A percentile compares a stretch with the other conserved stretches of the same genome.
phyloP scores from a whole-genome alignment of 1,140 invertebrate species.

The Aphis gossypii region DNA sequence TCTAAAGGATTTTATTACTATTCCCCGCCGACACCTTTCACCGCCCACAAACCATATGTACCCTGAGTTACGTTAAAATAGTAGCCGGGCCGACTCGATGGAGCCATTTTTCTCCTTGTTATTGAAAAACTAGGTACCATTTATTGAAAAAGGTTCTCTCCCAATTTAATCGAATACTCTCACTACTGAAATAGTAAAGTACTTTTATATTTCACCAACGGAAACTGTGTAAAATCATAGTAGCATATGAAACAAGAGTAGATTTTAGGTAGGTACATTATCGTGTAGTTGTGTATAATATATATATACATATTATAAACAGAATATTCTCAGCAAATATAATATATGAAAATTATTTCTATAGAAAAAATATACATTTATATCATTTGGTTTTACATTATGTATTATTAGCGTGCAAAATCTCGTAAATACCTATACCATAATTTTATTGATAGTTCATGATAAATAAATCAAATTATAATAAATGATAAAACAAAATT shows the following conservation, averaged over 20 bases:
- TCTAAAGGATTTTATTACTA: slow-evolving; percentile 1
- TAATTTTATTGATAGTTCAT: no score
- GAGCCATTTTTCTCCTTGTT: not conserved
- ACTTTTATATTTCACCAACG: not conserved
- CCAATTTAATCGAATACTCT: not conserved
- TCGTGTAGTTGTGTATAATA: not conserved
- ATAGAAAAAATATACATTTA: no score
- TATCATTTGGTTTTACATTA: no score
- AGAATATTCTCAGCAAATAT: no score
- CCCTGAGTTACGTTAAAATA: not conserved
- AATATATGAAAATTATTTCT: not conserved
- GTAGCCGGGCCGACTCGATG: not conserved
- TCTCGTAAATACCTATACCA: no score
- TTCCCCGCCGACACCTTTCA: not conserved
- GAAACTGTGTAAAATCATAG: not conserved
- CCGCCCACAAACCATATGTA: not conserved
- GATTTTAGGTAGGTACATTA: not conserved
- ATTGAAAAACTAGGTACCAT: not conserved
- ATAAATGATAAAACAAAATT: not conserved
- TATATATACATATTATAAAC: not conserved
- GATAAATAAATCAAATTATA: no score
- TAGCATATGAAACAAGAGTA: not conserved
- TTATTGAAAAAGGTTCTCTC: not conserved
- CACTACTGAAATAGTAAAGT: not conserved
- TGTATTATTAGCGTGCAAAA: no score